Evolutionary conservation across 1,140 invertebrate species (phyloP), one percentile per base, ranked within the genome.

Genomic region (Calliphora vicina): DNA sequence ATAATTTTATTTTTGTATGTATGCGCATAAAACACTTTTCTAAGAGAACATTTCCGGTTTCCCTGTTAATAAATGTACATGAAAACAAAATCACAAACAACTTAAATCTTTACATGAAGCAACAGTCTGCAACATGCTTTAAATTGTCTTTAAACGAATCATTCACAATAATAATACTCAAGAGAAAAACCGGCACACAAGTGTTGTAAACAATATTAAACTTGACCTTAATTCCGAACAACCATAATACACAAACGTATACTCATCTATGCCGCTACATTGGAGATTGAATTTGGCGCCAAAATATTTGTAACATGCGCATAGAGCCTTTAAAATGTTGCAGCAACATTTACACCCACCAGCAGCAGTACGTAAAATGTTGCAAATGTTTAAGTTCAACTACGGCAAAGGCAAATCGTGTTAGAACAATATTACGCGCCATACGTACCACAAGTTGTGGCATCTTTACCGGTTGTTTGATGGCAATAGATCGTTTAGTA

Each of bases 381-480:
- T 43, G n/a, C 74, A n/a, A 25, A 43, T 45, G n/a, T 3, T 23
- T 43, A 78, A 45, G 20, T 43, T 20, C n/a, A 43, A 78, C 20
- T 20, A 78, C n/a, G 12, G 43, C 35, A 23, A 78, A 8, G n/a
- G 35, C n/a, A 43, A 78, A 43, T 43, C 17, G n/a, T 13, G 43
- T 78, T 78, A 78, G 74, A 78, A 78, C 35, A 43, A 23, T 43
- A 12, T 78, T 78, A 78, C 74, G 17, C 35, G 74, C 42, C 74
- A 23, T 43, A 43, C 35, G 35, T 78, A 26, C 35, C 74, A 78
- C 35, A 78, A 78, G n/a, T 67, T 20, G 57, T 67, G n/a, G 57
- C 57, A 67, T 67, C 74, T 78, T 43, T 78, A 45, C 2, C 29
- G 74, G 35, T 78, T 43, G 29, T 78, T 43, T 9, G n/a, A 20